Evolutionary conservation across 1,140 invertebrate genomes (phyloP).

Genomic region (Zophobas atratus): DNA sequence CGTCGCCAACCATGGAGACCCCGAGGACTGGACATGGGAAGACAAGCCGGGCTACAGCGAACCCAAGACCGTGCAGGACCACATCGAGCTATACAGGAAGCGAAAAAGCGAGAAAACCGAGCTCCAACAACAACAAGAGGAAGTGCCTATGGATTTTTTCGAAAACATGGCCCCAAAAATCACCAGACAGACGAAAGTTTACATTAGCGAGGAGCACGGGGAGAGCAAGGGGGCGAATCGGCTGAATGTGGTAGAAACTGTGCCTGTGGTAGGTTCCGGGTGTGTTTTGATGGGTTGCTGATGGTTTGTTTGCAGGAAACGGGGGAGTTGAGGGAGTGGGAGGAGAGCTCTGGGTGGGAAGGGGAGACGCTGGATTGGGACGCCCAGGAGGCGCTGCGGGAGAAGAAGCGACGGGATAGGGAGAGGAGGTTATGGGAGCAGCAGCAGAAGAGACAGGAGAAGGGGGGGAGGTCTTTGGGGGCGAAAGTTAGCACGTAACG

Average conservation of each 20-base stretch:
- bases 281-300: background rate
- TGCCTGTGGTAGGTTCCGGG: conserved; percentile 43
- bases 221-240: conserved; percentile 61
- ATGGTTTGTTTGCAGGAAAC: conserved; percentile 23
- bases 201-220: conserved; percentile 66
- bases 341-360: conserved; percentile 72
- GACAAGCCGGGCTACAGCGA: conserved; percentile 63
- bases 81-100: conserved; percentile 72
- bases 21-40: conserved; percentile 69
- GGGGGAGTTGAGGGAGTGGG: conserved; percentile 68
- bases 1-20: conserved; percentile 65
- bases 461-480: conserved; percentile 67
- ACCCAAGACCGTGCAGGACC: conserved; percentile 70
- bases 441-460: conserved; percentile 69
- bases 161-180: conserved; percentile 73
- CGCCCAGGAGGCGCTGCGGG: conserved; percentile 67
- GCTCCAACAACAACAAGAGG: conserved; percentile 60
- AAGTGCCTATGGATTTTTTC: conserved; percentile 70
- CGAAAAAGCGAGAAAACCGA: conserved; percentile 62
- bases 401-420: conserved; percentile 69
- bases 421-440: conserved; percentile 69
- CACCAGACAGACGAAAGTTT: conserved; percentile 70
- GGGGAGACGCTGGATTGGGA: conserved; percentile 69
- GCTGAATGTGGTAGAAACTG: conserved; percentile 61
- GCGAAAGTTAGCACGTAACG: conserved; percentile 21